These are phyloP conservation scores for Metalampra italica DNA, from an alignment of 2,888 invertebrate species.

Conservation along the genomic window DNA sequence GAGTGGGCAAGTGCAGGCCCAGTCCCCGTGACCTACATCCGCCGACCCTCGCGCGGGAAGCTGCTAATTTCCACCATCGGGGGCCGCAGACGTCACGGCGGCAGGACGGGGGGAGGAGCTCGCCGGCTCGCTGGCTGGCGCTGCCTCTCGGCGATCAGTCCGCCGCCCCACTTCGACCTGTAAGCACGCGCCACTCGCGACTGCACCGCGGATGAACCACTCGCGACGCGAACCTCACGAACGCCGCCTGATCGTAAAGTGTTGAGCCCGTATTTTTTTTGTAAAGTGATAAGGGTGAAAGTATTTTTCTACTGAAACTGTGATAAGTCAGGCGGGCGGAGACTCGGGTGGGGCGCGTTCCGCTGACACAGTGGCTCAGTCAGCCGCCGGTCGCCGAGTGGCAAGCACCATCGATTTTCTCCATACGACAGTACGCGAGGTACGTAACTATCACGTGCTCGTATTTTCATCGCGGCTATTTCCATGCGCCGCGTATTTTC, in stretches of 20 bases:
- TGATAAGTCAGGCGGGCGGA: constrained; percentile 65
- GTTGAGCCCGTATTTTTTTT: constrained; percentile 40
- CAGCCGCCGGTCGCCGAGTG: constrained; percentile 73
- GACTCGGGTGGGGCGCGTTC: constrained; percentile 72
- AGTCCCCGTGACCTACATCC: constrained; percentile 77
- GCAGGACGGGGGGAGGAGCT: constrained; percentile 36
- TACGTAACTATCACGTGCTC: constrained; percentile 73
- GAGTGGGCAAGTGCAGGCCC: constrained; percentile 72
- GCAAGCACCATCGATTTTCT: constrained; percentile 76
- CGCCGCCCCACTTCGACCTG: constrained; percentile 59
- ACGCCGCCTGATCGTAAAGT: constrained; percentile 49
- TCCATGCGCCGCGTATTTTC: constrained; percentile 70
- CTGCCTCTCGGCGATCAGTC: constrained; percentile 57
- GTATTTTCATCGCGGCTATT: constrained; percentile 72
- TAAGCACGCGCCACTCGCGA: constrained; percentile 53
- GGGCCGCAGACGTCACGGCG: constrained; percentile 62
- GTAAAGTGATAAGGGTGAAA: constrained; percentile 52
- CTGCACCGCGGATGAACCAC: constrained; percentile 47
- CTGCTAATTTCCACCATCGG: constrained; percentile 76
- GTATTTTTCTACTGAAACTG: constrained; percentile 55
- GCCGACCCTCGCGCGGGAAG: constrained; percentile 77
- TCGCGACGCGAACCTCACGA: constrained; percentile 40
- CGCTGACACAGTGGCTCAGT: constrained; percentile 80
- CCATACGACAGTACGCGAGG: constrained; percentile 67
- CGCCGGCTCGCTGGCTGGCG: constrained; percentile 49